Base-by-base conservation (phyloP, 2,888 invertebrate genomes). In the Anorthoa munda region DNA sequence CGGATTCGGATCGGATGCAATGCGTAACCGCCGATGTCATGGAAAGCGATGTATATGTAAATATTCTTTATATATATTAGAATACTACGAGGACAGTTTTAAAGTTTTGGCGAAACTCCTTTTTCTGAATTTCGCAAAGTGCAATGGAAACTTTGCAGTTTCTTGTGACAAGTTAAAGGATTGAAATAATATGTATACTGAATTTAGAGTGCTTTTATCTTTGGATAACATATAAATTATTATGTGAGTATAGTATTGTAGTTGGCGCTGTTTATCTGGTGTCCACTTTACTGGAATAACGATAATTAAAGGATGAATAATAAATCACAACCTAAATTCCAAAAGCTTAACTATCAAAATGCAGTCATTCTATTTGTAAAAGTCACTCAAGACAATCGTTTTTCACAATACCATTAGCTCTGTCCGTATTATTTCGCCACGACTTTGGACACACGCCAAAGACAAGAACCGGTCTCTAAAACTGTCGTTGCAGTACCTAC, bases 401-500 rank as follows among this genome's bases (percentile, higher is more conserved):
- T 39, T 39, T 9, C 39, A 9, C 4, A 9, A 18, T 21, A 45
- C 45, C 5, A 21, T 15, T 26, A 7, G 13, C 26, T 21, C 55
- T 23, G 23, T 12, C 15, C 15, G 26, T n/a, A 55, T 58, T 58
- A 61, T 61, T 69, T 7, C n/a, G 46, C 48, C 23, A 50, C 11
- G 26, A 56, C 81, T 46, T 66, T 72, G 78, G 53, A 56, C 0
- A 18, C 26, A 23, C 56, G 74, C 71, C 74, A 78, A 74, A 58
- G n/a, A 63, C 5, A 17, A 17, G 64, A 69, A 21, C 53, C 26
- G 31, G 46, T 78, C 66, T 73, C 73, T 79, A 84, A 80, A 77
- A 78, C 70, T 75, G 70, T 64, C 78, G 81, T 83, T 76, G 70
- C 46, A 66, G 65, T 84, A 85, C 82, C 84, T 84, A 86, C 80